Base-by-base conservation (phyloP, 1,140 invertebrate genomes). In the Cherax quadricarinatus region DNA sequence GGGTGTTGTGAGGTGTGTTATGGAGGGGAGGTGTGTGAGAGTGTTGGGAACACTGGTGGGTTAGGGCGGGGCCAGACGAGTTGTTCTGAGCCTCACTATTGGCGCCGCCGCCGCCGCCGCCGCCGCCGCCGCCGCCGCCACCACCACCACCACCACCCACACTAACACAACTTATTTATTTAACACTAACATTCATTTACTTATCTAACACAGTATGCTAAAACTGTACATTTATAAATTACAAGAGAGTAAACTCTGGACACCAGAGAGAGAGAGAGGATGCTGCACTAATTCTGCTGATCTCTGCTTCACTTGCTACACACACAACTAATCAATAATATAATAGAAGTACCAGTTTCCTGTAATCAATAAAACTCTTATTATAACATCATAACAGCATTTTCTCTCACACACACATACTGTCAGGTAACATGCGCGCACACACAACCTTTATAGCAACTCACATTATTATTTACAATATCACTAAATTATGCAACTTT, bases 11-110 rank as follows among this genome's bases (percentile, higher is more conserved):
- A 57, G 53, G 53, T 9, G 5, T 21, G 21, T 21, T 66, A 21
- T 66, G 14, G 18, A 18, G 18, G 62, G 18, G 62, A 18, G 62
- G 16, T 66, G 62, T 14, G 12, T 18, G 14, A 21, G 16, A 5
- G 62, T 21, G n/a, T n/a, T 89, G 87, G 87, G 82, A 89, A 66
- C 87, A 80, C 14, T 88, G 75, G 12, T 41, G 30, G 24, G 53
- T 18, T 60, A 89, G 87, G 87, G 87, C 87, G 87, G 87, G 87
- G 87, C 87, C 87, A 89, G 81, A 66, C 87, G 87, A 89, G 87
- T 82, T 89, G 87, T 89, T 89, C 79, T 57, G 79, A 82, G 62
- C 53, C 41, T 21, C 66, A 6, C 62, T 51, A 89, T 89, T 89
- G 87, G 87, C 57, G 87, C 41, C 79, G 70, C 24, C 57, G 48